Conservation (phyloP, 1,140 invertebrate species). For the Drosophila nasuta region DNA sequence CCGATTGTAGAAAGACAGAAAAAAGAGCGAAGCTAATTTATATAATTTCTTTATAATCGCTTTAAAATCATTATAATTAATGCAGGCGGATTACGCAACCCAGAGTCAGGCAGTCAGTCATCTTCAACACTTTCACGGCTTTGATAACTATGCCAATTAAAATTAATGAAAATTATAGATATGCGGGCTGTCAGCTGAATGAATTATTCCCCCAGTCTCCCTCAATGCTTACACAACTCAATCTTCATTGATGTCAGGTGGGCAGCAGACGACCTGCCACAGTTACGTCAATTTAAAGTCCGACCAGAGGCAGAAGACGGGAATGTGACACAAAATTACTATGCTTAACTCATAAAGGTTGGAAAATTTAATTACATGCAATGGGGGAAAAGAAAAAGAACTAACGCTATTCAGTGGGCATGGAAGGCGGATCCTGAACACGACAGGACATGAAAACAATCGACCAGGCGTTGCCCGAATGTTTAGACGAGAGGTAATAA, state of each 20-base stretch:
- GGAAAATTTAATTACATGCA: conserved; percentile 80
- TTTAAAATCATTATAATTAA: neutral
- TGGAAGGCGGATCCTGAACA: conserved; percentile 28
- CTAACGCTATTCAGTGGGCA: conserved; percentile 17
- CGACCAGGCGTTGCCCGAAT: conserved; percentile 53
- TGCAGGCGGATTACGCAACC: neutral
- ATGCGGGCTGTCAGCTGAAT: conserved; percentile 54
- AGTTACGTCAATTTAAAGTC: conserved; percentile 37
- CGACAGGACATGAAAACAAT: conserved; percentile 44
- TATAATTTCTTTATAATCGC: conserved; percentile 1
- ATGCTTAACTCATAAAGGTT: conserved; percentile 78
- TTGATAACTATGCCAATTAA: conserved; percentile 46
- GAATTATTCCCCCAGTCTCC: conserved; percentile 9
- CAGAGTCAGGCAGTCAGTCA: neutral
- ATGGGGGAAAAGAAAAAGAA: conserved; percentile 13
- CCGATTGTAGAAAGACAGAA: neutral
- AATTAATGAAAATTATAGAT: conserved; percentile 77
- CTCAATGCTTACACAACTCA: neutral
- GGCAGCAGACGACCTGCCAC: conserved; percentile 15
- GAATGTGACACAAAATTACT: conserved; percentile 58
- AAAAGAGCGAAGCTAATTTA: neutral
- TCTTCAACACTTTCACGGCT: conserved; percentile 5
- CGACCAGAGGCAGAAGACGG: neutral
- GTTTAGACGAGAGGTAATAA: conserved; percentile 47
- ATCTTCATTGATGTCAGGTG: conserved; percentile 29